Evolutionary conservation across 2,888 invertebrate genomes (phyloP), one percentile per base, ranked within the genome.

Genomic region (Phytoseiulus persimilis): DNA sequence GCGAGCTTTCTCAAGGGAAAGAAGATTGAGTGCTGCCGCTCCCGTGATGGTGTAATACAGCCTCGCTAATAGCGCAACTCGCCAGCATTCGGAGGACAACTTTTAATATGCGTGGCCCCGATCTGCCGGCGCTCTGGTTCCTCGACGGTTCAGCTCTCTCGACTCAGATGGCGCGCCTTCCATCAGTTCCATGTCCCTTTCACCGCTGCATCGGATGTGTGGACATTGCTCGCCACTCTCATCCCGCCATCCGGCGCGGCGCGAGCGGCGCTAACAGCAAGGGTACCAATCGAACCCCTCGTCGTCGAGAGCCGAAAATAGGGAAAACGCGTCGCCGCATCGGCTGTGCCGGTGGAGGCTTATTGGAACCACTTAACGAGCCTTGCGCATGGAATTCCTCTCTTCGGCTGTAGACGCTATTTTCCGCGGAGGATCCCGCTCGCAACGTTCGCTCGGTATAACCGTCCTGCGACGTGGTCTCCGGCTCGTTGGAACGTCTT

Each of bases 91-190:
- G 87, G 28, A 39, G 39, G 45, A 87, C 87, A 87, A 87, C 87
- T 87, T 87, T 87, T 87, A 87, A 87, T 87, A 87, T 39, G 87
- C 33, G 39, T 18, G 87, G n/a, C 45, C 87, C 32, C 84, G 6
- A 33, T 32, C 5, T 11, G 6, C n/a, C 18, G 5, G 1, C 65
- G 18, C 65, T 23, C 28, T 23, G 18, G 65, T 28, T 65, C 18
- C 65, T 65, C 65, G 18, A 65, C 18, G 65, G 28, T 2, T 2
- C 23, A 65, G 65, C 65, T 65, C 65, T 65, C 39, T 65, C 65
- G 18, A 65, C 18, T 23, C 23, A 65, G 65, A 65, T 28, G 65
- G 65, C 65, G 65, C 65, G 28, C 23, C 65, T 23, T 28, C 65
- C 65, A 23, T 65, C 65, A 65, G 28, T 65, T 23, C 28, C 2